These are phyloP conservation scores for Nasua narica DNA, from an alignment of 2,797 vertebrate genomes.

Conservation along the genomic window DNA sequence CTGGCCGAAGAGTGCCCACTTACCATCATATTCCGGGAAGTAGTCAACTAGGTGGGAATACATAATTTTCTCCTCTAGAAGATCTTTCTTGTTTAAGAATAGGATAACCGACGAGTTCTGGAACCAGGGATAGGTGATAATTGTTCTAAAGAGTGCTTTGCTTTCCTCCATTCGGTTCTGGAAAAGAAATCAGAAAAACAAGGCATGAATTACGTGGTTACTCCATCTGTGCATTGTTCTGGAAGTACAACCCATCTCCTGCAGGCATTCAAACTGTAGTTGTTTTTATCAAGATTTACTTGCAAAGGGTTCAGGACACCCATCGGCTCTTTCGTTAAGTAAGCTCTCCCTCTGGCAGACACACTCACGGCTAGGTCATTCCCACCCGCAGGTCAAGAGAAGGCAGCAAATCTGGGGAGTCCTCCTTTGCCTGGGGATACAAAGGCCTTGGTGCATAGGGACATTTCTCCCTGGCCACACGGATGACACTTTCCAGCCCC, in stretches of 20 bases:
- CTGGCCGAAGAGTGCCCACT: conserved; percentile 58
- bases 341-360: background rate
- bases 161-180: conserved; percentile 93
- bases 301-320: background rate
- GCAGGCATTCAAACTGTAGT: background rate
- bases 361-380: background rate
- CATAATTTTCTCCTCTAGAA: conserved; percentile 92
- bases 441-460: background rate
- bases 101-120: conserved; percentile 92
- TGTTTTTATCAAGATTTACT: conserved; percentile 20
- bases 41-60: conserved; percentile 92
- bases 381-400: background rate
- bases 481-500: background rate
- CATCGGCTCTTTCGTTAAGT: background rate
- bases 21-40: conserved; percentile 91
- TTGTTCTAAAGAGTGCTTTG: conserved; percentile 92
- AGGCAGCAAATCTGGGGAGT: background rate
- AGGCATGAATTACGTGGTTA: conserved; percentile 33
- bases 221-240: conserved; percentile 12
- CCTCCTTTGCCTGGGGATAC: background rate
- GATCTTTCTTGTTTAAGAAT: conserved; percentile 93
- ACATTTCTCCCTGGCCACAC: background rate
- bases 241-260: background rate
- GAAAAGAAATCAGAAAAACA: conserved; percentile 55
- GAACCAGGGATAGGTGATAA: conserved; percentile 93